A percentile compares a stretch with the other conserved stretches of the same genome.
Evolutionary conservation across 2,113 vertebrate genomes (phyloP).

Genomic region (Ageneiosus marmoratus): DNA sequence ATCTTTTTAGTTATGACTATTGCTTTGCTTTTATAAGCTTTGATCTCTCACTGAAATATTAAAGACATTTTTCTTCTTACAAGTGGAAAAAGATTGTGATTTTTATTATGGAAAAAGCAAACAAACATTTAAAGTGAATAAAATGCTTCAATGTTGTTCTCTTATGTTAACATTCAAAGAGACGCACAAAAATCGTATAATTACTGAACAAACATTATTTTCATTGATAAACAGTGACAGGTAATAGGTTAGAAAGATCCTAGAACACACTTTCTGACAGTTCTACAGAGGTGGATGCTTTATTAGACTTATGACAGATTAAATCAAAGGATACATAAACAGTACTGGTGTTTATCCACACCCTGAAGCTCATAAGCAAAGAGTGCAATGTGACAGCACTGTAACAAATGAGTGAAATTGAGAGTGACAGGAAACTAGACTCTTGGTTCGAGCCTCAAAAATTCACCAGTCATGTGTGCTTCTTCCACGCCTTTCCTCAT

Average conservation of each 20-base stretch:
- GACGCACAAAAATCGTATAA: background rate
- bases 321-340: constrained; percentile 55
- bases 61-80: background rate
- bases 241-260: constrained; percentile 25
- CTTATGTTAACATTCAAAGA: background rate
- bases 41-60: background rate
- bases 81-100: background rate
- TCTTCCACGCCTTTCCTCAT: constrained; percentile 33
- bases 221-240: constrained; percentile 9
- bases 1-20: background rate
- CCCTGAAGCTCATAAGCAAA: constrained; percentile 29
- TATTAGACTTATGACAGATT: constrained; percentile 50
- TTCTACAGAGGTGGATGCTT: constrained; percentile 39
- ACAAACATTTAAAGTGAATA: background rate
- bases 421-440: constrained; percentile 52
- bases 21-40: background rate
- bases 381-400: constrained; percentile 49
- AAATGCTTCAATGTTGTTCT: background rate
- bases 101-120: background rate
- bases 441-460: constrained; percentile 38
- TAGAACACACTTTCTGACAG: constrained; percentile 32
- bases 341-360: constrained; percentile 41
- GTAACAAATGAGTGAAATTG: constrained; percentile 46
- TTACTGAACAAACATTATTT: background rate
- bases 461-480: constrained; percentile 51